These are phyloP conservation scores for Fregata magnificens DNA, from an alignment of 2,113 vertebrate genomes.

Conservation along the genomic window DNA sequence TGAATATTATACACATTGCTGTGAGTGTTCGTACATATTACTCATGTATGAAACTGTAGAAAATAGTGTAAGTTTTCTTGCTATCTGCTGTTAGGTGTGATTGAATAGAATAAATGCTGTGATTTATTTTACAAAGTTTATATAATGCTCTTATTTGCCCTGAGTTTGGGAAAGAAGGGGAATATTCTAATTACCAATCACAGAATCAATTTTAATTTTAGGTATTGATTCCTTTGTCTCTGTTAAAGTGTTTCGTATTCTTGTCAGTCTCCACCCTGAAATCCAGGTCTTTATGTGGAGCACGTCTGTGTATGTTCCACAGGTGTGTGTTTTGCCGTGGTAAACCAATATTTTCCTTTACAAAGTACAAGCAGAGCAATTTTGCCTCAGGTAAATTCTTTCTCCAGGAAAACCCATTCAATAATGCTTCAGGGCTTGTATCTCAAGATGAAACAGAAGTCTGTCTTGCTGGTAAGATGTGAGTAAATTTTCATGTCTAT, in stretches of 20 bases:
- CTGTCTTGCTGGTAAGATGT: neutral
- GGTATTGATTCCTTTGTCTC: neutral
- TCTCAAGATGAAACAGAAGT: neutral
- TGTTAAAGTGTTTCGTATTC: neutral
- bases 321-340: neutral
- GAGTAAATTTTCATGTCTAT: neutral
- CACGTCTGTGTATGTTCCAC: neutral
- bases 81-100: neutral
- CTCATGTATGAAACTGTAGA: neutral
- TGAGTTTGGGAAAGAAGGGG: neutral
- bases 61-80: neutral
- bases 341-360: neutral
- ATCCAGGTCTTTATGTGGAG: neutral
- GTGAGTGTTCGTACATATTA: neutral
- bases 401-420: neutral
- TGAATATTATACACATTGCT: neutral
- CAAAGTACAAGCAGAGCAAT: neutral
- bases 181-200: neutral
- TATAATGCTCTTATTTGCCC: neutral
- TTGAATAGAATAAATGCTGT: neutral
- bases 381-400: neutral
- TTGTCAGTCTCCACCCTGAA: neutral
- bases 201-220: neutral
- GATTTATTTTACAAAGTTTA: neutral
- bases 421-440: neutral